These are phyloP conservation scores for Dromococcyx pavoninus DNA, from an alignment of 2,797 vertebrate species.

Conservation along the genomic window DNA sequence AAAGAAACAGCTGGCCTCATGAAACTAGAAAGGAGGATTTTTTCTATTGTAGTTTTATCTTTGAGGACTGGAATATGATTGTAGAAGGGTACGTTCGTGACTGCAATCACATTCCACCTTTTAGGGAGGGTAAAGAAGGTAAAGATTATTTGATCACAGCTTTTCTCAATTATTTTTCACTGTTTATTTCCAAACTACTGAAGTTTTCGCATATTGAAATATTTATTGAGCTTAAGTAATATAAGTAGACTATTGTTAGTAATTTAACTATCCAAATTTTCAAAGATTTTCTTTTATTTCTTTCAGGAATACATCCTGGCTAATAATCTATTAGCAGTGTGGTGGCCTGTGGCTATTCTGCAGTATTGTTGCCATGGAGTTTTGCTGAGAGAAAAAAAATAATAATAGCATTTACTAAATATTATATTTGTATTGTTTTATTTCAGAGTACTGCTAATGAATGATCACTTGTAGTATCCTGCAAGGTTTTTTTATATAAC, in stretches of 20 bases:
- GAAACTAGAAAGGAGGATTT: background rate
- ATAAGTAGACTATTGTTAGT: background rate
- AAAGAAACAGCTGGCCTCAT: background rate
- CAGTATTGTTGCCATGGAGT: background rate
- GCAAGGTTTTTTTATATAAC: background rate
- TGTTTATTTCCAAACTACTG: background rate
- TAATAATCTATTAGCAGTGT: background rate
- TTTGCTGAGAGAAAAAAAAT: background rate
- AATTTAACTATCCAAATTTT: background rate
- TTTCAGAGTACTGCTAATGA: background rate
- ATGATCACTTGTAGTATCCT: background rate
- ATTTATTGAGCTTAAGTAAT: background rate
- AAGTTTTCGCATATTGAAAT: background rate
- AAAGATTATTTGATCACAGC: background rate
- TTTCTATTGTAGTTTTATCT: background rate
- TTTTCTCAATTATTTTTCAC: background rate
- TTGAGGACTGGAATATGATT: background rate
- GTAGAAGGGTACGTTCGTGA: background rate
- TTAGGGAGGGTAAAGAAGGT: background rate
- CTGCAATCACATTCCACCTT: background rate
- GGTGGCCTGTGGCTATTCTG: background rate
- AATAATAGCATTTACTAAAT: background rate
- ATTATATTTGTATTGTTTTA: background rate
- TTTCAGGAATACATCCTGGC: background rate
- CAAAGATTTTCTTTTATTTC: background rate